Percentiles rank a stretch among this genome's conserved stretches.
Evolutionary conservation across 2,113 vertebrate species (phyloP).

Genomic region (Cercocebus atys): DNA sequence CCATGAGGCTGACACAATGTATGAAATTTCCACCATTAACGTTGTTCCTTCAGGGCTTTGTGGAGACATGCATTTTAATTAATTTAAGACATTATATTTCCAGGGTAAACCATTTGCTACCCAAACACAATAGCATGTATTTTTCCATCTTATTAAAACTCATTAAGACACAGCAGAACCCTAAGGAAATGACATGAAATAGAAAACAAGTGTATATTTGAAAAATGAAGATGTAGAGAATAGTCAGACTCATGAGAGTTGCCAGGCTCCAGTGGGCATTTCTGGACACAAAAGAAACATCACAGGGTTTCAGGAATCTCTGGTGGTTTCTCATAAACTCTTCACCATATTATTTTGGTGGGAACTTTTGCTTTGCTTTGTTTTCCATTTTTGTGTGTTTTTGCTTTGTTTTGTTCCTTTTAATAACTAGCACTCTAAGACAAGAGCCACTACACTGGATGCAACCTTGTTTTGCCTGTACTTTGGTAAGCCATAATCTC

Average conservation of each 20-base stretch:
- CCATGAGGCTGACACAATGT: constrained; percentile 45
- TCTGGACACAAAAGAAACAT: background rate
- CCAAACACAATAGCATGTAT: constrained; percentile 63
- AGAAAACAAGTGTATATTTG: constrained; percentile 39
- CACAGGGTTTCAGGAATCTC: background rate
- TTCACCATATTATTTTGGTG: background rate
- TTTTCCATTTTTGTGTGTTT: background rate
- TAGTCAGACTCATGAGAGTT: background rate
- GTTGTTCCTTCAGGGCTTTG: constrained; percentile 20
- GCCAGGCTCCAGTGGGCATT: background rate
- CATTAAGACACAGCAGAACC: constrained; percentile 66
- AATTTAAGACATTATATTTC: constrained; percentile 59
- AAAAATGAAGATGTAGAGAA: constrained; percentile 36
- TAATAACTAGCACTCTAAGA: background rate
- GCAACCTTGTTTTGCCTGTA: background rate
- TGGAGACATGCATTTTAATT: constrained; percentile 68
- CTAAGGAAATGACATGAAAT: constrained; percentile 53
- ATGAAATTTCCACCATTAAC: constrained; percentile 57
- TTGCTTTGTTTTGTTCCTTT: background rate
- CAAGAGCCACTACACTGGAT: background rate
- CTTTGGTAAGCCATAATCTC: background rate
- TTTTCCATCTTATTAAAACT: constrained; percentile 67
- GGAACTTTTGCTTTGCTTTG: background rate
- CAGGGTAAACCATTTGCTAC: constrained; percentile 55
- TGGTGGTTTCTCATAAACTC: background rate